Base-by-base conservation (phyloP, 2,113 vertebrate species). In the Nycticebus coucang region DNA sequence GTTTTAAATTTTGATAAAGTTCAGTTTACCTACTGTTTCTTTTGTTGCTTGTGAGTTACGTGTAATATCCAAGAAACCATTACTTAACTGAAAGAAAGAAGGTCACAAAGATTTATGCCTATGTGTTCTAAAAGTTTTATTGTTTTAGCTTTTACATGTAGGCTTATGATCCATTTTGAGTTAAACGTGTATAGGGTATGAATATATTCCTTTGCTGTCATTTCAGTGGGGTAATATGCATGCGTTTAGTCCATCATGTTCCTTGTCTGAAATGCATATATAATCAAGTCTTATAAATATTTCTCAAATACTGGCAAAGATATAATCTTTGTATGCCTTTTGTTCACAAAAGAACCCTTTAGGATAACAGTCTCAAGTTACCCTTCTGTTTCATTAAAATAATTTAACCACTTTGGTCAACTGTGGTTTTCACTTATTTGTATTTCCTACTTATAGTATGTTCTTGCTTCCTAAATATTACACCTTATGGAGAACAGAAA, bases 241-340 rank as follows among this genome's bases (percentile, higher is more conserved):
- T 35, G 19, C 69, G 86, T n/a, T 72, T 19, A 90, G 24, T 37
- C 57, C 21, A 90, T 69, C 30, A n/a, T 57, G 19, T 66, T 92
- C 71, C 68, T 89, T 93, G 21, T 84, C 11, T 88, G 12, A 96
- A 91, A 75, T 90, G n/a, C 11, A 66, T 24, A 62, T 21, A 66
- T 13, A 12, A 94, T 59, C 7, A 21, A 77, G 22, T 69, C 19
- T 93, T 95, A 37, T 35, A 71, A 35, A 33, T 72, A 91, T 57
- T 91, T 85, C 57, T 96, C n/a, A 89, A 94, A 94, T 15, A 75
- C 37, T 87, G 53, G 64, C 88, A 96, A 95, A 90, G 28, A 89
- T 62, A 18, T 28, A 86, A 74, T 89, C 33, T 75, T 95, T 86
- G 66, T 64, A 62, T 59, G 24, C 30, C 33, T 81, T 96, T 87